phyloP scores from a whole-genome alignment of 1,140 invertebrate genomes.

The Lordiphosa stackelbergi region DNA sequence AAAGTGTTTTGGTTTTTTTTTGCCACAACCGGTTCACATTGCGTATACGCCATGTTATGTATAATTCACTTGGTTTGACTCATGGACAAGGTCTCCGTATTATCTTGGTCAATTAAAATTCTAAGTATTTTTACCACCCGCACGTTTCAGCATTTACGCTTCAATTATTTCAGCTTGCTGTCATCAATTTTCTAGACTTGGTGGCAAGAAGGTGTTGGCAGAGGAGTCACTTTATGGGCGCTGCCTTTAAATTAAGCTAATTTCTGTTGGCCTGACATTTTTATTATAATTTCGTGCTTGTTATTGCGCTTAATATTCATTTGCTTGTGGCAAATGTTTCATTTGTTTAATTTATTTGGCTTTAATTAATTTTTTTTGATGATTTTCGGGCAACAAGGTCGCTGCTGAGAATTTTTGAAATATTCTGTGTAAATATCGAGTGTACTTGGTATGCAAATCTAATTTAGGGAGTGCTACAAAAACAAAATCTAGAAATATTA shows the following conservation, averaged over 20 bases:
- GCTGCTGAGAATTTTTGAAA: not conserved
- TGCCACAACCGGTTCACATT: constrained; percentile 13
- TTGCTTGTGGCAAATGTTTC: constrained; percentile 19
- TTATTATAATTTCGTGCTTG: constrained; percentile 63
- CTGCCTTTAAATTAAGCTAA: constrained; percentile 44
- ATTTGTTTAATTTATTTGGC: constrained; percentile 40
- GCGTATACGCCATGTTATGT: constrained; percentile 50
- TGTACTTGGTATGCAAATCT: too few species aligned
- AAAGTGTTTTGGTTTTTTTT: constrained; percentile 47
- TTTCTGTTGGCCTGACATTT: constrained; percentile 54
- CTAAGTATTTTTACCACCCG: constrained; percentile 66
- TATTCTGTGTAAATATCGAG: too few species aligned
- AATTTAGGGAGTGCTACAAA: too few species aligned
- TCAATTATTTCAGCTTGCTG: constrained; percentile 52
- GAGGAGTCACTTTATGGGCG: constrained; percentile 20
- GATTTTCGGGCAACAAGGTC: constrained; percentile 22
- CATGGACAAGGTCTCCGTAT: constrained; percentile 57
- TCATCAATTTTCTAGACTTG: constrained; percentile 38
- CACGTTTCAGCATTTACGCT: constrained; percentile 51
- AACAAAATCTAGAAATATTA: too few species aligned
- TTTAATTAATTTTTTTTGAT: constrained; percentile 61
- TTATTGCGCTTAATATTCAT: constrained; percentile 34
- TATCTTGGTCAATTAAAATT: constrained; percentile 35
- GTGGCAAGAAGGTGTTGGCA: too few species aligned
- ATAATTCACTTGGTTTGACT: constrained; percentile 18